These are phyloP conservation scores for Pseudeuparius sepicola DNA, from an alignment of 2,888 invertebrate species.

Conservation along the genomic window DNA sequence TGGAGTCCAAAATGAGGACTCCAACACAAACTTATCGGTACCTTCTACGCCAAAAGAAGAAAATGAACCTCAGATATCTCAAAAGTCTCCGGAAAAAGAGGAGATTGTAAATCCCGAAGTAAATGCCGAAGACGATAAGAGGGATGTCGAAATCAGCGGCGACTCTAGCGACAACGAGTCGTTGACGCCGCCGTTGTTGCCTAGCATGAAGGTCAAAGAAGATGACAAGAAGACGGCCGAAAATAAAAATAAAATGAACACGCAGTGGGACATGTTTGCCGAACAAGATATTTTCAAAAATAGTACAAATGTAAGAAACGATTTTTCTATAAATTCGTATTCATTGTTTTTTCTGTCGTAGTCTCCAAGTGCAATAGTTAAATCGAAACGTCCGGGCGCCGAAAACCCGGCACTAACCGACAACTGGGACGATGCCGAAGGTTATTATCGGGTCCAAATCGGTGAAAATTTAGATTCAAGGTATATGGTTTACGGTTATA, in stretches of 20 bases:
- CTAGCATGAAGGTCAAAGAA: conserved; percentile 35
- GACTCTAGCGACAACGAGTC: conserved; percentile 33
- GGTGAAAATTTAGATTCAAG: conserved; percentile 87
- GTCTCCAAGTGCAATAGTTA: conserved; percentile 51
- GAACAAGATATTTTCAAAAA: conserved; percentile 72
- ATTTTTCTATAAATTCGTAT: background rate
- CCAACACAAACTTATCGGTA: conserved; percentile 37
- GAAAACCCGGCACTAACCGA: conserved; percentile 92
- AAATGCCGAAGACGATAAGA: conserved; percentile 8
- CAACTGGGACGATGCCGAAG: conserved; percentile 99
- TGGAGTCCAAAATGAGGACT: conserved; percentile 50
- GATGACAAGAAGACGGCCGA: conserved; percentile 31
- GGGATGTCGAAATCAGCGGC: conserved; percentile 16
- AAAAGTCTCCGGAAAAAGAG: conserved; percentile 5
- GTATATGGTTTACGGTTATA: conserved; percentile 94
- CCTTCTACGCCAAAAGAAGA: conserved; percentile 22
- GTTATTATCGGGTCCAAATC: conserved; percentile 94
- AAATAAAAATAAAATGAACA: conserved; percentile 41
- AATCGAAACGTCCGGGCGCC: conserved; percentile 43
- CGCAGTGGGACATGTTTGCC: conserved; percentile 87
- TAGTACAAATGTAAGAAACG: conserved; percentile 32
- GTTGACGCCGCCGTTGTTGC: conserved; percentile 37
- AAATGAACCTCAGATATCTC: conserved; percentile 5
- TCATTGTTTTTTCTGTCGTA: conserved; percentile 36
- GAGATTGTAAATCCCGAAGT: conserved; percentile 13